A percentile compares a stretch with the other conserved stretches of the same genome.
Conservation (phyloP, 2,113 vertebrate species). For the Upupa epops region DNA sequence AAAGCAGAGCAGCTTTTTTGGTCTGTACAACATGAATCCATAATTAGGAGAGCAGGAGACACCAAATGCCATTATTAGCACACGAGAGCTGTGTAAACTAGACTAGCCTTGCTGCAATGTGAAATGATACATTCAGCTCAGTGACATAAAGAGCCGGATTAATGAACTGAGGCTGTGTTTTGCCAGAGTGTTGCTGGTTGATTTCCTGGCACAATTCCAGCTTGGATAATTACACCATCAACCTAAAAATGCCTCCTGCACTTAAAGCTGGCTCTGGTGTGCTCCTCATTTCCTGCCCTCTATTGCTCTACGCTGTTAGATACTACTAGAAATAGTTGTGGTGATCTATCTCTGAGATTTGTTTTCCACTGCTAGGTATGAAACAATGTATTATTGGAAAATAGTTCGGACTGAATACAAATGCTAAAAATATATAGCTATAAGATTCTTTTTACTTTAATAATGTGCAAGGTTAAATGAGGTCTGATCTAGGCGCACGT, state of each 20-base stretch:
- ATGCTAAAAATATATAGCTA: neutral
- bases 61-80: neutral
- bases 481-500: too few species aligned
- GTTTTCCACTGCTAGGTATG: neutral
- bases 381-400: neutral
- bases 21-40: neutral
- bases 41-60: neutral
- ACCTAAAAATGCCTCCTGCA: neutral
- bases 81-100: neutral
- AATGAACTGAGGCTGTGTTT: slow-evolving; percentile 30
- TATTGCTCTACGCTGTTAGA: neutral
- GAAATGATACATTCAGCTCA: neutral
- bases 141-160: slow-evolving; percentile 19
- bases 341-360: neutral
- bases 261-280: neutral
- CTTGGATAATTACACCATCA: slow-evolving; percentile 4
- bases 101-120: neutral
- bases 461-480: too few species aligned
- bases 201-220: slow-evolving; percentile 40
- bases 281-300: neutral
- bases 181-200: neutral
- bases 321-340: neutral
- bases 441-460: neutral
- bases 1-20: neutral
- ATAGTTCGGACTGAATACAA: neutral